Evolutionary conservation across 2,888 invertebrate genomes (phyloP).

Genomic region (Acleris literana): DNA sequence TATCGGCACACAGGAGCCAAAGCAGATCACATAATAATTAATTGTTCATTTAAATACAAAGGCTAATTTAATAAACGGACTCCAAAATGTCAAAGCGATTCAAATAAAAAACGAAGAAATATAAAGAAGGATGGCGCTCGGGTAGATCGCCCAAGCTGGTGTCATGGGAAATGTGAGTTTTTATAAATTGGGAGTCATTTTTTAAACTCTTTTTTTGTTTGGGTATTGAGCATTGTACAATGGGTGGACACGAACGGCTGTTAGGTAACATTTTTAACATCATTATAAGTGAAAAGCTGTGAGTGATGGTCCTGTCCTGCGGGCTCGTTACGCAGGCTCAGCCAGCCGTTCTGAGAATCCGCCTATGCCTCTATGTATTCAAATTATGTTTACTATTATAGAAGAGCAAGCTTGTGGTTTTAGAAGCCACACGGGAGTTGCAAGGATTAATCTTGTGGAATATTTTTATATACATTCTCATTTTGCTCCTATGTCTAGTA

Average conservation of each 20-base stretch:
- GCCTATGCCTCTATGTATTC: constrained; percentile 18
- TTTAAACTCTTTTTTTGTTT: constrained; percentile 69
- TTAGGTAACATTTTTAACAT: constrained; percentile 82
- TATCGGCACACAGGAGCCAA: constrained; percentile 48
- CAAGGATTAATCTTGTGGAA: no score
- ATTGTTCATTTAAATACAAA: constrained; percentile 82
- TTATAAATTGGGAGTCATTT: constrained; percentile 82
- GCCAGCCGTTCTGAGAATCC: constrained; percentile 30
- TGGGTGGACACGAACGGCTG: constrained; percentile 80
- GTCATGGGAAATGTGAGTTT: constrained; percentile 78
- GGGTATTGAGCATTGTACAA: constrained; percentile 74
- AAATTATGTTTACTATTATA: constrained; percentile 11
- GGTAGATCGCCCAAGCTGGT: constrained; percentile 70
- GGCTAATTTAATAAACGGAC: constrained; percentile 83
- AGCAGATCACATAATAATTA: constrained; percentile 67
- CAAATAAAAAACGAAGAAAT: constrained; percentile 73
- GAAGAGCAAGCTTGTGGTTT: not conserved
- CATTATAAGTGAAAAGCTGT: constrained; percentile 81
- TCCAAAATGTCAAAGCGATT: constrained; percentile 78
- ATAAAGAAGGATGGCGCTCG: constrained; percentile 73
- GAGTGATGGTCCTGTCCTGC: constrained; percentile 65
- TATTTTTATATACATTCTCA: no score
- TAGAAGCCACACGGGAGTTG: no score
- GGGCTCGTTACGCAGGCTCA: constrained; percentile 47
- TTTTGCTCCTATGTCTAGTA: no score